Conservation (phyloP, 2,888 invertebrate species). For the Mallateleia sp. region DNA sequence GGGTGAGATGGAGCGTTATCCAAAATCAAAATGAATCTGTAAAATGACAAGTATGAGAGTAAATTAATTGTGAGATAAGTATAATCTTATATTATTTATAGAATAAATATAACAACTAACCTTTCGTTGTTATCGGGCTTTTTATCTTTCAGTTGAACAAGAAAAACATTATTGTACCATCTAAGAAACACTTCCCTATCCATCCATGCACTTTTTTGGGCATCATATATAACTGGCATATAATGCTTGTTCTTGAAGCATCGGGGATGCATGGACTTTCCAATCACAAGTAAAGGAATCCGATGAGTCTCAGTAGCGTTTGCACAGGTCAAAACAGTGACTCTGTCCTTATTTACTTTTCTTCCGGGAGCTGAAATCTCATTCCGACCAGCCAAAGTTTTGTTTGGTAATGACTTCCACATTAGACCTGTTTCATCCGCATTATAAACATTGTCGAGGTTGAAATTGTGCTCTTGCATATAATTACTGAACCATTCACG, state of each 20-base stretch:
- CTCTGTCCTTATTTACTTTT: constrained; percentile 79
- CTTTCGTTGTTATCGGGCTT: background rate
- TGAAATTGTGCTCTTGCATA: background rate
- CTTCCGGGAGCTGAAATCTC: constrained; percentile 76
- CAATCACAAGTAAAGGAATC: constrained; percentile 82
- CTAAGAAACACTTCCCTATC: constrained; percentile 73
- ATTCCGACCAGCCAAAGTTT: constrained; percentile 66
- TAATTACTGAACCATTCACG: background rate
- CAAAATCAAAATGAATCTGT: background rate
- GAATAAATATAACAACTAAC: background rate
- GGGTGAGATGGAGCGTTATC: constrained; percentile 2
- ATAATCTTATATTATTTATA: too few relatives aligned
- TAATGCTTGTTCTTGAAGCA: constrained; percentile 77
- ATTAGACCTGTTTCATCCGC: constrained; percentile 79
- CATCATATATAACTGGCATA: constrained; percentile 75
- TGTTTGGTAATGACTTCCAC: constrained; percentile 78
- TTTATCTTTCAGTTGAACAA: constrained; percentile 56
- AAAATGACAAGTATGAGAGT: too few relatives aligned
- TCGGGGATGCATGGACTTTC: constrained; percentile 81
- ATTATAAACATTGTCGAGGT: constrained; percentile 76
- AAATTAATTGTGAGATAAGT: too few relatives aligned
- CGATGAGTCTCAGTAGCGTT: constrained; percentile 82
- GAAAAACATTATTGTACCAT: constrained; percentile 79
- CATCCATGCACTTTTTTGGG: constrained; percentile 82
- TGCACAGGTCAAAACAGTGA: constrained; percentile 81